A percentile compares a stretch with the other conserved stretches of the same genome.
phyloP scores from a whole-genome alignment of 2,797 vertebrate species.

The Neoniphon sammara region DNA sequence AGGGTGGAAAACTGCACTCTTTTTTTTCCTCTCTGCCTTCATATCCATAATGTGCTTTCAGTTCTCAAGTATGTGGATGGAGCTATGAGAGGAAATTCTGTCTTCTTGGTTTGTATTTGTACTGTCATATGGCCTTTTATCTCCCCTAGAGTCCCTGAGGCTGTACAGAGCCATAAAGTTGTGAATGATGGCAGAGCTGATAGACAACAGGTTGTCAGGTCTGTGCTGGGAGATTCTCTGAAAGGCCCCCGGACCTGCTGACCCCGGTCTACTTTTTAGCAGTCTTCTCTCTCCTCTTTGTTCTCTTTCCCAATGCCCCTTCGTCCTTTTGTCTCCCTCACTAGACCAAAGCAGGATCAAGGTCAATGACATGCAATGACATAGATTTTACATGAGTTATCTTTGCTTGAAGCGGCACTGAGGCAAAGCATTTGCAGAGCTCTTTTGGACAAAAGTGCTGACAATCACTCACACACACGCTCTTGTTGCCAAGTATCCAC shows the following conservation, averaged over 20 bases:
- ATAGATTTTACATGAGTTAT: neutral
- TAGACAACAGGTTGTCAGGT: neutral
- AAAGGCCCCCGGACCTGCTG: neutral
- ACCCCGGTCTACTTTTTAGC: neutral
- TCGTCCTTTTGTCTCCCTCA: neutral
- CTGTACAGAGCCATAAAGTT: neutral
- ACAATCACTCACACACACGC: no score
- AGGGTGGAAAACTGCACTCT: neutral
- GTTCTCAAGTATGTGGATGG: neutral
- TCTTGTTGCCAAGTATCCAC: no score
- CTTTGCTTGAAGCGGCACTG: no score
- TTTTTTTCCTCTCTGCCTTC: neutral
- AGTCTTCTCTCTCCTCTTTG: neutral
- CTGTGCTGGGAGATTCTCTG: neutral
- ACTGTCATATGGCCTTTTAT: conserved; percentile 1
- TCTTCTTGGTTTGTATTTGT: neutral
- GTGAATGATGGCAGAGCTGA: conserved; percentile 6
- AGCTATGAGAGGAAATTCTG: neutral
- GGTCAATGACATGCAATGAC: neutral
- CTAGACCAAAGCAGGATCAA: no score
- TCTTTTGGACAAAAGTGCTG: no score
- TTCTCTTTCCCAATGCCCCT: neutral
- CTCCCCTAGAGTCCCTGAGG: neutral
- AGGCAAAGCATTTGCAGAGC: no score
- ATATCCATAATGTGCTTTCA: neutral